Percentiles rank a stretch among this genome's conserved stretches.
These are phyloP conservation scores for Meghimatium bilineatum DNA, from an alignment of 2,888 invertebrate species.

Conservation along the genomic window DNA sequence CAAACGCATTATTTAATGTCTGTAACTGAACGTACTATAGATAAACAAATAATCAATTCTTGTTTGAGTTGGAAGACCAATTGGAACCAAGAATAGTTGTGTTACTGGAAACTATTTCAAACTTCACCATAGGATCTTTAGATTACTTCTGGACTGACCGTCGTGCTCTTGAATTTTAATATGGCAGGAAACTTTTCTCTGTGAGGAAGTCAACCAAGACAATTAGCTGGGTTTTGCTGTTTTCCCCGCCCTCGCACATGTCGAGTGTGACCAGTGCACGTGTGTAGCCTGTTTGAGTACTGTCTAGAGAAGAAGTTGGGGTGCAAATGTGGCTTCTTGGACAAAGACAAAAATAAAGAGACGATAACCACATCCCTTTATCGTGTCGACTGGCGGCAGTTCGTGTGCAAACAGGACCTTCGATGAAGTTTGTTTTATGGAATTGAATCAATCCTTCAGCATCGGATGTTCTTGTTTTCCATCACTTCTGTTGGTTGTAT, in stretches of 20 bases:
- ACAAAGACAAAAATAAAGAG: neutral
- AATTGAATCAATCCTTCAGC: neutral
- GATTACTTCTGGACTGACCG: neutral
- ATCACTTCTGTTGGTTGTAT: neutral
- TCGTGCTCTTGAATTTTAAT: neutral
- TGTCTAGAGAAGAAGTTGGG: neutral
- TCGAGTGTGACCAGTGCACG: neutral
- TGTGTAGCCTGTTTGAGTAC: neutral
- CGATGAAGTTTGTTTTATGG: neutral
- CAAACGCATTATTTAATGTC: too few species aligned
- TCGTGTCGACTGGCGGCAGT: neutral
- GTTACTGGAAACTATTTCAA: too few species aligned
- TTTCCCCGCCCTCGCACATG: slow-evolving; percentile 5
- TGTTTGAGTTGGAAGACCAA: too few species aligned
- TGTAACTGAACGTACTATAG: too few species aligned
- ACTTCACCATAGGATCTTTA: too few species aligned
- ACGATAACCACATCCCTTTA: neutral
- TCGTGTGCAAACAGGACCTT: neutral
- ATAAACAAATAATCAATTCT: too few species aligned
- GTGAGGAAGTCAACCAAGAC: neutral
- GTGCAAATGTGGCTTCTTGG: neutral
- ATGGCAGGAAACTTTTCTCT: neutral
- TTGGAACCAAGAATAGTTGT: too few species aligned
- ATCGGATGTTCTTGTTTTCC: neutral
- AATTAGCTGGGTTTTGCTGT: neutral